phyloP scores from a whole-genome alignment of 2,888 invertebrate species.

The Scelioninae gen. 2 region DNA sequence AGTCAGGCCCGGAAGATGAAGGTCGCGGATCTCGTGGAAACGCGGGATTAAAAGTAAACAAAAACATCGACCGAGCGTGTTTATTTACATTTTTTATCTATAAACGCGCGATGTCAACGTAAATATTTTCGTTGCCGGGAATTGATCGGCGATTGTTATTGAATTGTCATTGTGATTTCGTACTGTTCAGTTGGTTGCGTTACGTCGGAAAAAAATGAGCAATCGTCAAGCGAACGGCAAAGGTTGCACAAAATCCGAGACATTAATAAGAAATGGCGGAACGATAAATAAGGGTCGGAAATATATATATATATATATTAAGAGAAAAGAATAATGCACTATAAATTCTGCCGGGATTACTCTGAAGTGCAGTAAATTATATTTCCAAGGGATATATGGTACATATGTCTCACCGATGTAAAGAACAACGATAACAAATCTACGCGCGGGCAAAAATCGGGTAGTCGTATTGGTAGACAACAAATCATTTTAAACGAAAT shows the following conservation, averaged over 20 bases:
- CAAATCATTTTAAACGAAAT: conserved; percentile 41
- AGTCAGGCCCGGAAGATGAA: too few species aligned
- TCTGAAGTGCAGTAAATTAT: conserved; percentile 41
- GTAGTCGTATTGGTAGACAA: conserved; percentile 34
- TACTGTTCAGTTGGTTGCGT: too few species aligned
- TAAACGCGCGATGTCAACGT: too few species aligned
- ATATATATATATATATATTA: conserved; percentile 21
- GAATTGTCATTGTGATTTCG: too few species aligned
- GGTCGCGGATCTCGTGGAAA: too few species aligned
- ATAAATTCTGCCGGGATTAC: conserved; percentile 46
- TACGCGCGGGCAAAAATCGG: conserved; percentile 36
- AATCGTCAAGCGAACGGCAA: too few species aligned
- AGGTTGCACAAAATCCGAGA: conserved; percentile 16
- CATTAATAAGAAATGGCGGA: conserved; percentile 25
- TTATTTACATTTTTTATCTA: too few species aligned
- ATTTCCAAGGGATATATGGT: conserved; percentile 41
- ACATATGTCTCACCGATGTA: conserved; percentile 44
- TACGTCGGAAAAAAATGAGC: too few species aligned
- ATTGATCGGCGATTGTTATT: too few species aligned
- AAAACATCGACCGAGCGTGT: too few species aligned
- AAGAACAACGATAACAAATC: conserved; percentile 53
- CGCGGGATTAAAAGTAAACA: too few species aligned
- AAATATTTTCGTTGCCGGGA: too few species aligned
- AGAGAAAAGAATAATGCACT: conserved; percentile 46
- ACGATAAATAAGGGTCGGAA: conserved; percentile 35